Conservation (phyloP, 2,888 invertebrate genomes). For the Apoderus coryli region DNA sequence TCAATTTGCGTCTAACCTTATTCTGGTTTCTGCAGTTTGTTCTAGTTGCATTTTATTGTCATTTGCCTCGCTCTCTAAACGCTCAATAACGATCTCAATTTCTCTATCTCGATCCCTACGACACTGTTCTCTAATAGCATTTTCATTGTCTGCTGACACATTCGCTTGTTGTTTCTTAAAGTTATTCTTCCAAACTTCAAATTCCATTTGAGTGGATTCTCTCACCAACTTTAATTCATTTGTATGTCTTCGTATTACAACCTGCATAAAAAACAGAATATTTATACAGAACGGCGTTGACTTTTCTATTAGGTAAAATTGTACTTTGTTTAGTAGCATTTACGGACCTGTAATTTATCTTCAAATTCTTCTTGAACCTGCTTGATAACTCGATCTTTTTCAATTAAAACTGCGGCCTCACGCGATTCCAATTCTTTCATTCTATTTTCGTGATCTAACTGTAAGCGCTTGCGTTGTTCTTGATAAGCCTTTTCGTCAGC, state of each 20-base stretch:
- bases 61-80: conserved; percentile 51
- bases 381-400: conserved; percentile 36
- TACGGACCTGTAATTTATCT: conserved; percentile 37
- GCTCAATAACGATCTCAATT: conserved; percentile 58
- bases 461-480: conserved; percentile 37
- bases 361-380: conserved; percentile 36
- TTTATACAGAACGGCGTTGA: no score
- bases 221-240: conserved; percentile 41
- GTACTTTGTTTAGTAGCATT: no score
- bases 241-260: conserved; percentile 34
- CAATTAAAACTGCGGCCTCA: conserved; percentile 31
- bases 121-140: conserved; percentile 51
- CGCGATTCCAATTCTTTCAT: conserved; percentile 34
- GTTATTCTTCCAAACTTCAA: conserved; percentile 48
- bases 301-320: no score
- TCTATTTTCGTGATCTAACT: conserved; percentile 34
- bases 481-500: conserved; percentile 40
- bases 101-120: conserved; percentile 63
- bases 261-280: conserved; percentile 20
- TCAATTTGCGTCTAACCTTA: conserved; percentile 25
- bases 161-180: conserved; percentile 46
- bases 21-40: conserved; percentile 41
- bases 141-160: conserved; percentile 49
- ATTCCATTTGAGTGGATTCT: conserved; percentile 44
- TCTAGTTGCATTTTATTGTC: conserved; percentile 44